Conservation (phyloP, 2,113 vertebrate genomes). For the Okapia johnstoni region DNA sequence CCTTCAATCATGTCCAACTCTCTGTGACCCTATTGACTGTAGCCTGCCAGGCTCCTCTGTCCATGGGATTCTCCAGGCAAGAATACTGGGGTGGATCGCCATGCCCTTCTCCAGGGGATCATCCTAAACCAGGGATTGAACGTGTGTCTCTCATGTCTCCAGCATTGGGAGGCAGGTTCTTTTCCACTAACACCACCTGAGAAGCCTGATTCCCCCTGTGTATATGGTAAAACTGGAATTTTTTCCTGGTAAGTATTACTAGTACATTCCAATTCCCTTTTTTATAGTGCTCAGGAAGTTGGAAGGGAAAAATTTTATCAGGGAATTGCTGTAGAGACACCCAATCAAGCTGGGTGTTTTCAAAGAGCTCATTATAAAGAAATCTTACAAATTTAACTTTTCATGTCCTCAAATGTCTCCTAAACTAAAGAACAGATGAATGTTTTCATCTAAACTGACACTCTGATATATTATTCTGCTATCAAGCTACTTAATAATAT, state of each 20-base stretch:
- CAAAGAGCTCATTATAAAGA: neutral
- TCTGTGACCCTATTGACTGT: neutral
- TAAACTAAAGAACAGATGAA: conserved; percentile 42
- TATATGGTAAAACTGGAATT: neutral
- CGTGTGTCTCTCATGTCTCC: neutral
- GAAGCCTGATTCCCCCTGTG: neutral
- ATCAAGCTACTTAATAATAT: conserved; percentile 54
- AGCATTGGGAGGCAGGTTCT: neutral
- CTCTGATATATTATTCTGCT: conserved; percentile 69
- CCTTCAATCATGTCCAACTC: neutral
- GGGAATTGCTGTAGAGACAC: conserved; percentile 12
- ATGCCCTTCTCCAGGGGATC: neutral
- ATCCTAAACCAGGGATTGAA: neutral
- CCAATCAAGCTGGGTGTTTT: conserved; percentile 13
- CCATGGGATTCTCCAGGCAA: neutral
- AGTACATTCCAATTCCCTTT: conserved; percentile 7
- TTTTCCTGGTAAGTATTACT: neutral
- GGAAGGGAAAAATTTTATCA: conserved; percentile 8
- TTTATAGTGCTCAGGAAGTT: neutral
- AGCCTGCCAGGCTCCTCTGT: neutral
- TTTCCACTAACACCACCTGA: neutral
- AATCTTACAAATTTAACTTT: conserved; percentile 45
- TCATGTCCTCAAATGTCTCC: conserved; percentile 31
- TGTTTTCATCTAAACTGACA: conserved; percentile 48
- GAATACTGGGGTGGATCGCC: neutral